Conservation (phyloP, 2,797 vertebrate genomes). For the Bufotes viridis region DNA sequence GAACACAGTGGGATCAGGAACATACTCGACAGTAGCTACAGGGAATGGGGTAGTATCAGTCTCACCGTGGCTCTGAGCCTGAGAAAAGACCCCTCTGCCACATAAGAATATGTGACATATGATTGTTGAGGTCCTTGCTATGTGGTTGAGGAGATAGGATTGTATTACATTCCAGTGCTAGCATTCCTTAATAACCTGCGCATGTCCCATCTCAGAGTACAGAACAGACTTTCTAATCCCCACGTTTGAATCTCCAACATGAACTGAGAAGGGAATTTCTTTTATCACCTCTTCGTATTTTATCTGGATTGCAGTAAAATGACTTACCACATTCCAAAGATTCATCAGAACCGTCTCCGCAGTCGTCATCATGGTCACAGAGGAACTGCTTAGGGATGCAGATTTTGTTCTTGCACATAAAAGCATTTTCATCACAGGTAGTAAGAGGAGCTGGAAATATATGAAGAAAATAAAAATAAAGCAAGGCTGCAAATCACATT, state of each 20-base stretch:
- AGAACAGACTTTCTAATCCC: background rate
- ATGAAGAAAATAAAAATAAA: constrained; percentile 58
- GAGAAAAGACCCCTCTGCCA: no score
- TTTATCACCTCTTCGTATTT: background rate
- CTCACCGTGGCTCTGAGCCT: no score
- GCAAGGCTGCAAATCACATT: constrained; percentile 54
- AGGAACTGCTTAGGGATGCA: constrained; percentile 93
- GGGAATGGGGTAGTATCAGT: no score
- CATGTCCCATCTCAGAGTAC: background rate
- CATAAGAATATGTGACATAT: no score
- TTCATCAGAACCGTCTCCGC: constrained; percentile 94
- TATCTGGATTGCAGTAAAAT: constrained; percentile 24
- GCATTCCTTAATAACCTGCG: background rate
- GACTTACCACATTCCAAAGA: constrained; percentile 88
- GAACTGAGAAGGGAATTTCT: background rate
- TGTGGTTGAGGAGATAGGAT: no score
- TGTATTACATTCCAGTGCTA: background rate
- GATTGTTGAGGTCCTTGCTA: no score
- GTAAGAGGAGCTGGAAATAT: constrained; percentile 87
- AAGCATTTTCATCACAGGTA: constrained; percentile 87
- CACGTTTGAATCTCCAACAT: background rate
- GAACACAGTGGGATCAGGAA: no score
- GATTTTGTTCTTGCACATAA: constrained; percentile 90
- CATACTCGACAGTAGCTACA: no score
- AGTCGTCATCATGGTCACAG: constrained; percentile 95